Evolutionary conservation across 1,140 invertebrate genomes (phyloP).

Genomic region (Matsumurasca onukii): DNA sequence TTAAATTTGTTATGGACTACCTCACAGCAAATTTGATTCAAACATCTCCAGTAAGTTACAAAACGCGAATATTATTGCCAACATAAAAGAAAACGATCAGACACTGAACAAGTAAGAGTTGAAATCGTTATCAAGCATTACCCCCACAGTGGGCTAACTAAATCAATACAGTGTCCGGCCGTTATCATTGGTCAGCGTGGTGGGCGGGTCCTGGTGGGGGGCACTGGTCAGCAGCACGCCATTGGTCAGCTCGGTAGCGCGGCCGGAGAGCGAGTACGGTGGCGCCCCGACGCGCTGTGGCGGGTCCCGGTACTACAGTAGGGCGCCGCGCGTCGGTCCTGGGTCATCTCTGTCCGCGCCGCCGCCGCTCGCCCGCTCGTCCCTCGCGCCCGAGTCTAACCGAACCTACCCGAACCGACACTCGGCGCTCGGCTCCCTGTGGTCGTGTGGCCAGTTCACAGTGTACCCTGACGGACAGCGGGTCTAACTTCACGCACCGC

Average conservation of each 20-base stretch:
- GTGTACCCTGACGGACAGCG: not conserved
- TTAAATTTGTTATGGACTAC: too few relatives aligned
- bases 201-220: constrained; percentile 10
- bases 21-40: too few relatives aligned
- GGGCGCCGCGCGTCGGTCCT: constrained; percentile 13
- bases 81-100: too few relatives aligned
- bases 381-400: not conserved
- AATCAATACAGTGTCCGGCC: too few relatives aligned
- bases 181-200: constrained; percentile 10
- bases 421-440: not conserved
- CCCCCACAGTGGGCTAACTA: too few relatives aligned
- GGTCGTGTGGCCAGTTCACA: not conserved
- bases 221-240: constrained; percentile 15
- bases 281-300: not conserved
- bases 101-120: too few relatives aligned
- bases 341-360: constrained; percentile 8
- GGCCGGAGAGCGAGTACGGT: constrained; percentile 25
- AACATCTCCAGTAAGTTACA: too few relatives aligned
- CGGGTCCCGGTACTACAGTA: not conserved
- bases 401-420: not conserved
- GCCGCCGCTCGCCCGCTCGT: constrained; percentile 10
- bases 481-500: too few relatives aligned
- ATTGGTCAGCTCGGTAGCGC: constrained; percentile 31
- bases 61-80: too few relatives aligned
- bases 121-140: too few relatives aligned